These are phyloP conservation scores for Atherinomorus stipes DNA, from an alignment of 2,113 vertebrate genomes.

Conservation along the genomic window DNA sequence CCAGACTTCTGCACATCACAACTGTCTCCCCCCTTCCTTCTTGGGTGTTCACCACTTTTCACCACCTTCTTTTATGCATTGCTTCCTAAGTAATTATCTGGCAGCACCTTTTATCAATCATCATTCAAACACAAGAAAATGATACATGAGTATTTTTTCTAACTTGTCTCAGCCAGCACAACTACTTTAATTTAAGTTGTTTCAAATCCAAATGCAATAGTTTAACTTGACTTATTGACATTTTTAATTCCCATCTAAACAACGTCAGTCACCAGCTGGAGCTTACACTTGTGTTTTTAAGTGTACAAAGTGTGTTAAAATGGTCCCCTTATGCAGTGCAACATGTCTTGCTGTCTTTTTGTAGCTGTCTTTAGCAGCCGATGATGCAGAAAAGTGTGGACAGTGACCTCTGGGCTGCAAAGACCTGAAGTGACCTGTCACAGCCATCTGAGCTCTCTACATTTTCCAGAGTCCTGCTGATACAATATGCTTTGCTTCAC, in stretches of 20 bases:
- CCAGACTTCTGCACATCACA: slow-evolving; percentile 2
- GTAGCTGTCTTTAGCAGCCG: slow-evolving; percentile 26
- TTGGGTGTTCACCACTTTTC: slow-evolving; percentile 17
- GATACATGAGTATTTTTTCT: neutral
- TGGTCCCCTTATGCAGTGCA: neutral
- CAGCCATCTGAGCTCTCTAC: slow-evolving; percentile 44
- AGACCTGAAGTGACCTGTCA: slow-evolving; percentile 46
- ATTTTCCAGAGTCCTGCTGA: slow-evolving; percentile 33
- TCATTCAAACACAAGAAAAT: slow-evolving; percentile 1
- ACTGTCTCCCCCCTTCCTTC: neutral
- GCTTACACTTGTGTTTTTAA: slow-evolving; percentile 5
- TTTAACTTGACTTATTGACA: too few species aligned
- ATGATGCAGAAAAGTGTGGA: slow-evolving; percentile 49
- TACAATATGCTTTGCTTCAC: slow-evolving; percentile 51
- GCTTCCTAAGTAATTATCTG: slow-evolving; percentile 17
- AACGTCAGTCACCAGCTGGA: too few species aligned
- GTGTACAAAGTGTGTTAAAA: neutral
- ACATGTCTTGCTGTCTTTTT: neutral
- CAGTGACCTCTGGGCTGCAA: slow-evolving; percentile 50
- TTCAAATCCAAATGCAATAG: slow-evolving; percentile 7
- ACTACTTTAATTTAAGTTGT: slow-evolving; percentile 6
- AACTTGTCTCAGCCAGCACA: neutral
- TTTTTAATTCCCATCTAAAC: too few species aligned
- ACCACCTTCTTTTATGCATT: neutral
- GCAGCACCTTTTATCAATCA: slow-evolving; percentile 12